Evolutionary conservation across 2,888 invertebrate species (phyloP).

Genomic region (Choreutis nemorana): DNA sequence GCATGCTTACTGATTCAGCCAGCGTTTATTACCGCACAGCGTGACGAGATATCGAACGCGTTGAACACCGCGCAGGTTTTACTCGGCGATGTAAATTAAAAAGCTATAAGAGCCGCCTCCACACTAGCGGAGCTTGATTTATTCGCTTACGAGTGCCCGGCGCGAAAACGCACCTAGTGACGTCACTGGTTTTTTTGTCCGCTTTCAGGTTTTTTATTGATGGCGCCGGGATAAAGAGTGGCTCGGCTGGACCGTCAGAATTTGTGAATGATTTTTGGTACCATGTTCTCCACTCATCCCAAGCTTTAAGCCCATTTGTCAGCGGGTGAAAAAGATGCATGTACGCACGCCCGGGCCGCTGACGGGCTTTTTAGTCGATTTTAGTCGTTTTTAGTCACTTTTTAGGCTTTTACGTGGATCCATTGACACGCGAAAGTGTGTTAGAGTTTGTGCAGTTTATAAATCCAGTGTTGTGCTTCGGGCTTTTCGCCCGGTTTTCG

Average conservation of each 20-base stretch:
- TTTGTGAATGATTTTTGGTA: conserved; percentile 61
- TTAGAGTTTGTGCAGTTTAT: conserved; percentile 56
- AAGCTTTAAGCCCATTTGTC: conserved; percentile 62
- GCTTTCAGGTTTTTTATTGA: conserved; percentile 54
- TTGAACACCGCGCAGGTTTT: conserved; percentile 35
- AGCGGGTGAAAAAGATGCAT: conserved; percentile 60
- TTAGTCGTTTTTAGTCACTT: conserved; percentile 37
- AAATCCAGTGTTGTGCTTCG: conserved; percentile 44
- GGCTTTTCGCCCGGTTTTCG: conserved; percentile 17
- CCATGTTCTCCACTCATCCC: conserved; percentile 42
- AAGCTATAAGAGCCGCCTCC: conserved; percentile 52
- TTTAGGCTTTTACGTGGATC: conserved; percentile 62
- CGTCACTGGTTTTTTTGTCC: conserved; percentile 40
- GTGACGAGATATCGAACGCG: conserved; percentile 18
- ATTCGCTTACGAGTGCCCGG: conserved; percentile 50
- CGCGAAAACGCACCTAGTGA: conserved; percentile 58
- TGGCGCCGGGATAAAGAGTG: conserved; percentile 57
- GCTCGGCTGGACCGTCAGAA: conserved; percentile 45
- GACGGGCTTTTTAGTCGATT: conserved; percentile 21
- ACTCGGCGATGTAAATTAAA: conserved; percentile 53
- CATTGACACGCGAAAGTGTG: conserved; percentile 65
- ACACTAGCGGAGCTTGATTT: conserved; percentile 53
- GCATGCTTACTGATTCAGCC: too few species aligned
- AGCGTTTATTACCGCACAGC: neutral
- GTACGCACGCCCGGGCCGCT: conserved; percentile 34